phyloP scores from a whole-genome alignment of 2,888 invertebrate genomes.

The Epistrophella euchroma region DNA sequence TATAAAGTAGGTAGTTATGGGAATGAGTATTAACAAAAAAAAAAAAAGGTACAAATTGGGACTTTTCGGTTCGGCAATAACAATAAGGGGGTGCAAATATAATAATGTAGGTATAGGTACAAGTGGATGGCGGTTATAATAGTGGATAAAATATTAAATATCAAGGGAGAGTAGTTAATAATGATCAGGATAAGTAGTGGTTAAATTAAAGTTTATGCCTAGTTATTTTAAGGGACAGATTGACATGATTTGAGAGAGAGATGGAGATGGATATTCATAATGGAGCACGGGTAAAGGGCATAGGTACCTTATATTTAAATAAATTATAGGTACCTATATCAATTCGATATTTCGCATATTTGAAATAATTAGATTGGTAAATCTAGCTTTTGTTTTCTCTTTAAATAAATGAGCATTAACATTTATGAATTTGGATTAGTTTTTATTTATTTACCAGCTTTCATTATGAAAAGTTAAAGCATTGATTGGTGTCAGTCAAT shows the following conservation, averaged over 20 bases:
- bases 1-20: background rate
- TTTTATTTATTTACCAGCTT: too few species aligned
- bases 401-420: too few species aligned
- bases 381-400: too few species aligned
- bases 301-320: too few species aligned
- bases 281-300: background rate
- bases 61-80: constrained; percentile 6
- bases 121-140: background rate
- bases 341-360: background rate
- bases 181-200: constrained; percentile 22
- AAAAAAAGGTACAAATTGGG: constrained; percentile 13
- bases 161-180: constrained; percentile 22
- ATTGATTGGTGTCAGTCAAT: too few species aligned
- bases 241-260: constrained; percentile 13
- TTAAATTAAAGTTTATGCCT: constrained; percentile 21
- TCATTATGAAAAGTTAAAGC: too few species aligned
- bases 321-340: background rate
- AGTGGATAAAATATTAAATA: constrained; percentile 16
- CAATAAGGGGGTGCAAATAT: background rate
- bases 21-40: background rate
- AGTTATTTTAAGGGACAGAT: constrained; percentile 15
- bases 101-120: background rate
- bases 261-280: background rate
- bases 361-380: background rate
- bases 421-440: background rate